Base-by-base conservation (phyloP, 2,888 invertebrate genomes). In the Hydrotaea diabolus region DNA sequence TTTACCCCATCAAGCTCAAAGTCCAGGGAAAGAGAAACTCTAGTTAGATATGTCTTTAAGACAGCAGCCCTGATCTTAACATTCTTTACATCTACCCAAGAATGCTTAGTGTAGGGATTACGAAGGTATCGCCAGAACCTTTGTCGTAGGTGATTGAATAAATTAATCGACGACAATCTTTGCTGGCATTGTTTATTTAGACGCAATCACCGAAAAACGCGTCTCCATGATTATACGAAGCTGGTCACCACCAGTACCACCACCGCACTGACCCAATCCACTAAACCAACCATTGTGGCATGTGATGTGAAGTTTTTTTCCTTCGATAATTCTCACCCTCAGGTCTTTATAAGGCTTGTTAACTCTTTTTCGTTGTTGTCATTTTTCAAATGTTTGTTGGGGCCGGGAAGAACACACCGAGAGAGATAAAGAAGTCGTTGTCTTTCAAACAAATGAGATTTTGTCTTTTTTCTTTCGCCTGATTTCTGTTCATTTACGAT, bases 151-250 rank as follows among this genome's bases (percentile, higher is more conserved):
- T 84, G 84, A 86, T 88, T 89, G 90, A 87, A 90, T 90, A 90
- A 90, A 90, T 90, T 90, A 90, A 89, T 87, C 88, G 88, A 75
- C 43, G 82, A n/a, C n/a, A n/a, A n/a, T n/a, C n/a, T n/a, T n/a
- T n/a, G n/a, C n/a, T n/a, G n/a, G 85, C 86, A 76, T 76, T 83
- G 77, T 26, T 82, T 77, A 36, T 15, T 31, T 43, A 5, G 31
- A 11, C 2, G 72, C 72, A 77, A 66, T 64, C 64, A n/a, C 13
- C 8, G 15, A n/a, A 72, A 76, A 80, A 76, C 36, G 13, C 15
- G n/a, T 4, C 49, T 23, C 31, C 13, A 36, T 59, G 73, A 49
- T 11, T 19, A 31, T 55, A 31, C 2, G 31, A 31, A 7, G 2
- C 3, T 31, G 31, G 7, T n/a, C 31, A 15, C 57, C 55, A 26